Evolutionary conservation across 2,888 invertebrate genomes (phyloP).

Genomic region (Drosophila mimica): DNA sequence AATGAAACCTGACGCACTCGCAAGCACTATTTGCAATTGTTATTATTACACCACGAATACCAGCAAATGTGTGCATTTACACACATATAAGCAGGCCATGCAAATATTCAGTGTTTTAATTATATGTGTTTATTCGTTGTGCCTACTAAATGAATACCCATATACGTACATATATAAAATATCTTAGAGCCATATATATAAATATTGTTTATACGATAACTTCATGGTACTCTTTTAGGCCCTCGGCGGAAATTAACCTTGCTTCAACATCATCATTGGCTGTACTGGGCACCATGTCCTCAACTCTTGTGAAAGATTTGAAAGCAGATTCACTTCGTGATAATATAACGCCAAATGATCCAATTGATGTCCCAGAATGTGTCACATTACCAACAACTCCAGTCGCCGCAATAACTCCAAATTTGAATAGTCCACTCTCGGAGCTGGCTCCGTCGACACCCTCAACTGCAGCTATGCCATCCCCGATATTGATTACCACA

Average conservation of each 20-base stretch:
- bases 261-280: conserved; percentile 61
- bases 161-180: neutral
- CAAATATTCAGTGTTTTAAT: conserved; percentile 17
- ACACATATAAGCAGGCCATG: conserved; percentile 27
- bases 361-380: conserved; percentile 39
- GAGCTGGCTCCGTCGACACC: conserved; percentile 64
- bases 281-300: conserved; percentile 51
- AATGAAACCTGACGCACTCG: neutral
- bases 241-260: conserved; percentile 36
- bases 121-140: conserved; percentile 16
- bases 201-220: conserved; percentile 1
- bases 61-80: neutral
- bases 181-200: neutral
- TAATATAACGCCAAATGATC: conserved; percentile 37
- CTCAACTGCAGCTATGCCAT: conserved; percentile 60
- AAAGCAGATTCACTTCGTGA: conserved; percentile 28
- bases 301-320: conserved; percentile 48
- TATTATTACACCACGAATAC: neutral
- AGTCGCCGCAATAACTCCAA: conserved; percentile 43
- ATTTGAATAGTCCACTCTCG: conserved; percentile 52
- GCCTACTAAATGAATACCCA: conserved; percentile 17
- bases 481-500: conserved; percentile 69
- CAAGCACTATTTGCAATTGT: neutral
- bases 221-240: conserved; percentile 29
- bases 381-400: conserved; percentile 58